phyloP scores from a whole-genome alignment of 1,140 invertebrate species.

The Luehdorfia chinensis region DNA sequence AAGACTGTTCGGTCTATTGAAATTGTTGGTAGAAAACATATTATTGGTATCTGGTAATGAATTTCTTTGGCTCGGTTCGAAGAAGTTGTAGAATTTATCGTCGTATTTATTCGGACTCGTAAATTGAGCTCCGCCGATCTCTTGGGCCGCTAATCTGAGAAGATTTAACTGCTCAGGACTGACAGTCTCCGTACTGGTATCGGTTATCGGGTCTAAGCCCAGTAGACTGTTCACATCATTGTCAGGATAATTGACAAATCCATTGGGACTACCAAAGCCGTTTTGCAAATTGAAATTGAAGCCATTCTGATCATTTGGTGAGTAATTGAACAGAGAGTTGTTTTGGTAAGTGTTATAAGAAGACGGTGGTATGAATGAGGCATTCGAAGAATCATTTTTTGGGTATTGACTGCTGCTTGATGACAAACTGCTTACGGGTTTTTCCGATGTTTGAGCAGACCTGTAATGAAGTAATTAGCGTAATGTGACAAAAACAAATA shows the following conservation, averaged over 20 bases:
- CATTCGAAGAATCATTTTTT: constrained; percentile 41
- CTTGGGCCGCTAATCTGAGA: constrained; percentile 66
- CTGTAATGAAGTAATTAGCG: no score
- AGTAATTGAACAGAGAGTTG: constrained; percentile 42
- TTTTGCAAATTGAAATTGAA: constrained; percentile 53
- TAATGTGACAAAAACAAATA: no score
- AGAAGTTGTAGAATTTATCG: constrained; percentile 65
- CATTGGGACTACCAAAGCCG: constrained; percentile 50
- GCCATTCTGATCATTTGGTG: constrained; percentile 46
- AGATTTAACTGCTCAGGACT: constrained; percentile 67
- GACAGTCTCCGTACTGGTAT: constrained; percentile 39
- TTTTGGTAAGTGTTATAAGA: constrained; percentile 42
- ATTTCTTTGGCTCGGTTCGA: constrained; percentile 69
- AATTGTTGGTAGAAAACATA: constrained; percentile 53
- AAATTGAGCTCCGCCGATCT: constrained; percentile 68
- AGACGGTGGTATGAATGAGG: constrained; percentile 42
- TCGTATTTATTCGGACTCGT: constrained; percentile 51
- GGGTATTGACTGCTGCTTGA: constrained; percentile 36
- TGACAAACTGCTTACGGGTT: constrained; percentile 39
- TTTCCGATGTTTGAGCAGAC: constrained; percentile 55
- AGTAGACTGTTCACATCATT: constrained; percentile 47
- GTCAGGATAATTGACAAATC: constrained; percentile 56
- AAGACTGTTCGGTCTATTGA: constrained; percentile 57
- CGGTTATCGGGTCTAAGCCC: constrained; percentile 42
- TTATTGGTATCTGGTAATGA: constrained; percentile 51